phyloP scores from a whole-genome alignment of 2,113 vertebrate genomes.

The Eleginops maclovinus region DNA sequence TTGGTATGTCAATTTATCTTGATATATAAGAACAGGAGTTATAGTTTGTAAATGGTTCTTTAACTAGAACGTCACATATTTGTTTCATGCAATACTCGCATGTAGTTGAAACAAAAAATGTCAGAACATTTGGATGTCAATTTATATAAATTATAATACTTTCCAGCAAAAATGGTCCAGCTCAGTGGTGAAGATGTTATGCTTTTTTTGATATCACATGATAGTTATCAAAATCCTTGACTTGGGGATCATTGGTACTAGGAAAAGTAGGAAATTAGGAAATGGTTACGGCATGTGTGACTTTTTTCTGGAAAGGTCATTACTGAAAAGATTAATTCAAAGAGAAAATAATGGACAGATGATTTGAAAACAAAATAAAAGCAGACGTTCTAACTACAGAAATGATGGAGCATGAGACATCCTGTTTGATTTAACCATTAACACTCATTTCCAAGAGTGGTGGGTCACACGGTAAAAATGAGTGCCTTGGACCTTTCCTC shows the following conservation, averaged over 20 bases:
- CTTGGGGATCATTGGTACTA: background rate
- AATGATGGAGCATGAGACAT: background rate
- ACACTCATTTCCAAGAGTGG: background rate
- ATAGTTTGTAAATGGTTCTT: background rate
- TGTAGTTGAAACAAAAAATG: background rate
- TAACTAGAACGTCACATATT: background rate
- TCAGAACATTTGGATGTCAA: background rate
- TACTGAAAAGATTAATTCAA: background rate
- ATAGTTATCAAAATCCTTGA: background rate
- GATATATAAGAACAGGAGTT: background rate
- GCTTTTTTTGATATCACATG: background rate
- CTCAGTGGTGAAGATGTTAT: background rate
- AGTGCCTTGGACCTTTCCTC: background rate
- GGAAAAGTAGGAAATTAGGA: background rate
- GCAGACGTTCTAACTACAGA: background rate
- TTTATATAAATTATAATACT: background rate
- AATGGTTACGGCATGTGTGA: background rate
- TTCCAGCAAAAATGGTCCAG: background rate
- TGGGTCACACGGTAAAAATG: too few relatives aligned
- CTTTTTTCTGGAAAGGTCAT: background rate
- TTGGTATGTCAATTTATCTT: background rate
- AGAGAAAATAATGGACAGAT: background rate
- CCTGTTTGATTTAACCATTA: too few relatives aligned
- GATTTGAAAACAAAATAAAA: background rate
- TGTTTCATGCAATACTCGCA: background rate